Evolutionary conservation across 1,140 invertebrate species (phyloP).

Genomic region (Zaprionus tsacasi): DNA sequence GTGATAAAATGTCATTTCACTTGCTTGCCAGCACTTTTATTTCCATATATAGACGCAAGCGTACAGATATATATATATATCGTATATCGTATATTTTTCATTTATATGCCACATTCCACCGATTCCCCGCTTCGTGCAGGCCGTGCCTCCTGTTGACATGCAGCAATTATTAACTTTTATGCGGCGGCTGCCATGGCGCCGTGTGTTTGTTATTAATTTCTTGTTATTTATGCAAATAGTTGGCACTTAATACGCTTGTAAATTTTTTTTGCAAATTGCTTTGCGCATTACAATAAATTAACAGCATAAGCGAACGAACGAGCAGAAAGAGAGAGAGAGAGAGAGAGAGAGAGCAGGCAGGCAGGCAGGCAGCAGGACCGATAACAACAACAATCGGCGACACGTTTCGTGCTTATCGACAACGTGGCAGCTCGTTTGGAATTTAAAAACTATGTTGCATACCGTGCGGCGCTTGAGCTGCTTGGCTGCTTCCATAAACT

Average conservation of each 20-base stretch:
- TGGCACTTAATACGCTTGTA: conserved; percentile 80
- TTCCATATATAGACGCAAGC: conserved; percentile 2
- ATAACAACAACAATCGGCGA: conserved; percentile 31
- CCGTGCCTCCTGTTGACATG: conserved; percentile 69
- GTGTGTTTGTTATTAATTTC: conserved; percentile 83
- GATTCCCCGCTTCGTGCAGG: neutral
- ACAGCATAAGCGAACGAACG: conserved; percentile 54
- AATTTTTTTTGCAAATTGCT: conserved; percentile 61
- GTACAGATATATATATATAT: too few relatives aligned
- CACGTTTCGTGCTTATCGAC: conserved; percentile 70
- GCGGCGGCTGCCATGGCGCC: conserved; percentile 76
- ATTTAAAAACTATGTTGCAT: conserved; percentile 66
- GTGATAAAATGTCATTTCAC: conserved; percentile 77
- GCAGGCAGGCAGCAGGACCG: neutral
- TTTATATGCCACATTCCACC: conserved; percentile 71
- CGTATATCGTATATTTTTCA: conserved; percentile 64
- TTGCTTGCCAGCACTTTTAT: conserved; percentile 40
- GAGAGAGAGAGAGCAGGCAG: neutral
- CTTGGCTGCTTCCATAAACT: conserved; percentile 60
- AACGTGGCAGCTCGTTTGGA: conserved; percentile 48
- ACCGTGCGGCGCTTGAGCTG: conserved; percentile 25
- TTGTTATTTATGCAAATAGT: conserved; percentile 84
- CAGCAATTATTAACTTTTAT: conserved; percentile 82
- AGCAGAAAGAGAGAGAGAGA: neutral
- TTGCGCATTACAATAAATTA: conserved; percentile 77